Evolutionary conservation across 64 coral and sea anemone species (phyloP).

Genomic region (Dendrophyllia cribrosa): DNA sequence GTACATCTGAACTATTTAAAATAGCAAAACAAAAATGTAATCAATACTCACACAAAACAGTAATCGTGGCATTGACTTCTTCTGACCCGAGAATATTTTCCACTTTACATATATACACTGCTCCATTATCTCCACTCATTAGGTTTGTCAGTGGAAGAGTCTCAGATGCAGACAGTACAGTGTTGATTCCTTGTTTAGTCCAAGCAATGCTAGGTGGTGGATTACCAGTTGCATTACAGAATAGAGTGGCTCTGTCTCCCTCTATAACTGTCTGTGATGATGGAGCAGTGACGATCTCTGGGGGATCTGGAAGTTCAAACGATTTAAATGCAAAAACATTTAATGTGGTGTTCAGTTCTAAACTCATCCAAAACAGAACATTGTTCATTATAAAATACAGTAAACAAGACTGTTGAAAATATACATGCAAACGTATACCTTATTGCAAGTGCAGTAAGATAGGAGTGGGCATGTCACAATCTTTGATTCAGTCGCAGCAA

Average conservation of each 20-base stretch:
- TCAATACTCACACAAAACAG: neutral
- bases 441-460: too few species aligned
- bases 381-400: too few species aligned
- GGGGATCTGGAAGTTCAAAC: neutral
- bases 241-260: neutral
- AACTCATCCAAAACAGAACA: too few species aligned
- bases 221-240: neutral
- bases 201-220: neutral
- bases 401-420: too few species aligned
- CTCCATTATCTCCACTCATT: neutral
- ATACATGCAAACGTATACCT: too few species aligned
- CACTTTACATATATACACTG: neutral
- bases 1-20: too few species aligned
- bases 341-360: too few species aligned
- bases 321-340: too few species aligned
- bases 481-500: too few species aligned
- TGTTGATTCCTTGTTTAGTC: neutral
- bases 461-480: too few species aligned
- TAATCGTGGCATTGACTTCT: neutral
- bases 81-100: neutral
- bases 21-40: too few species aligned
- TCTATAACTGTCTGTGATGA: neutral
- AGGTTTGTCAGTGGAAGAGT: neutral
- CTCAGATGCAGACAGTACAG: neutral
- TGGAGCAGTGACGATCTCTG: neutral